A percentile compares a stretch with the other conserved stretches of the same genome.
Conservation (phyloP, 2,113 vertebrate species). For the Brachirus orientalis region DNA sequence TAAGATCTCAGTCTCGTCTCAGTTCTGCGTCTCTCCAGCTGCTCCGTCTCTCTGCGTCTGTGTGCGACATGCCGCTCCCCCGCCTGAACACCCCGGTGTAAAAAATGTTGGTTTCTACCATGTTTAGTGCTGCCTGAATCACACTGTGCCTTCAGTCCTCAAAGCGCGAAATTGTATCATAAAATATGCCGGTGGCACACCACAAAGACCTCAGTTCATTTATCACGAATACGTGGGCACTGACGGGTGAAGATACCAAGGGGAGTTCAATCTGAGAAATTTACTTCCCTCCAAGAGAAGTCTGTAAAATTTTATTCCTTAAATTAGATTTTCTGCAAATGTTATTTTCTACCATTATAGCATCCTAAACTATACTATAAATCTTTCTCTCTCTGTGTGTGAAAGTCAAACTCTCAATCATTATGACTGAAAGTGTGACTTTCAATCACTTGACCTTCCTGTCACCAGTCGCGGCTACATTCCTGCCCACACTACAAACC, state of each 20-base stretch:
- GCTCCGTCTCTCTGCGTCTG: not conserved
- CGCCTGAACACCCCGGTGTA: not conserved
- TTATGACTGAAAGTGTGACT: too few relatives aligned
- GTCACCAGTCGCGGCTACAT: too few relatives aligned
- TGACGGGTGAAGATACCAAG: not conserved
- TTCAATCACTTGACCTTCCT: too few relatives aligned
- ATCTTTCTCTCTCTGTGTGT: too few relatives aligned
- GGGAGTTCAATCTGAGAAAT: not conserved
- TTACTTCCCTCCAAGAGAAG: not conserved
- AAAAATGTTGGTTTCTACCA: not conserved
- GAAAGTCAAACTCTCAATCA: too few relatives aligned
- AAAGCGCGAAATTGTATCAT: not conserved
- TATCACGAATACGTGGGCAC: not conserved
- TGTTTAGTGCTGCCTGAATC: not conserved
- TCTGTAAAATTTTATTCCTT: not conserved
- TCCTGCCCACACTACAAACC: too few relatives aligned
- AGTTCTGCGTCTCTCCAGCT: not conserved
- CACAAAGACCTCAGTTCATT: constrained; percentile 1
- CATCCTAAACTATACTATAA: not conserved
- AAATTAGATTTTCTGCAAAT: not conserved
- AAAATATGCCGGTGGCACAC: constrained; percentile 4
- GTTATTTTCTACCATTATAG: not conserved
- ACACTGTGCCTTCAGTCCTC: not conserved
- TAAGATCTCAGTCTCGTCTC: not conserved
- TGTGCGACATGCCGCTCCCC: not conserved